Evolutionary conservation across 2,888 invertebrate genomes (phyloP).

Genomic region (Andricus curvator): DNA sequence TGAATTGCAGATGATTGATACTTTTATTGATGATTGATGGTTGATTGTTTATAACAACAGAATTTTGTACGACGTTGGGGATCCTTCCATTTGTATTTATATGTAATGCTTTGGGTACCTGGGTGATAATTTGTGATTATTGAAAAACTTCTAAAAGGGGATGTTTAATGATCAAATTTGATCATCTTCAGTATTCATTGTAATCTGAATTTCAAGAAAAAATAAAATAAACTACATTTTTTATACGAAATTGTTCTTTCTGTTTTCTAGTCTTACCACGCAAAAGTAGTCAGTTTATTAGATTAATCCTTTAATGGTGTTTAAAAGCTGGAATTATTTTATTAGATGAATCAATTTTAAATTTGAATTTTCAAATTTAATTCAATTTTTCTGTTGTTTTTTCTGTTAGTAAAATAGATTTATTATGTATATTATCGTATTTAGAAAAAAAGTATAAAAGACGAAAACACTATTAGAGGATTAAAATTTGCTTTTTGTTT

Average conservation of each 20-base stretch:
- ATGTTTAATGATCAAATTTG: slow-evolving; percentile 7
- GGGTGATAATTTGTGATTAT: slow-evolving; percentile 28
- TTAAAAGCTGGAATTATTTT: background rate
- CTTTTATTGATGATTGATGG: slow-evolving; percentile 42
- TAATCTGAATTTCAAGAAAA: slow-evolving; percentile 49
- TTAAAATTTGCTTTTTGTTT: background rate
- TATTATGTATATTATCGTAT: background rate
- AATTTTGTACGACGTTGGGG: slow-evolving; percentile 42
- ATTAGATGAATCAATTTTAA: background rate
- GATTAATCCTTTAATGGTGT: background rate
- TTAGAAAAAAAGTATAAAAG: background rate
- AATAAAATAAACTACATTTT: slow-evolving; percentile 62
- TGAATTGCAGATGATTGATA: slow-evolving; percentile 40
- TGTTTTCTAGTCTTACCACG: slow-evolving; percentile 62
- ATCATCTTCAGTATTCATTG: slow-evolving; percentile 50
- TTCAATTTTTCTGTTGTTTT: no score
- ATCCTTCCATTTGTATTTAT: slow-evolving; percentile 39
- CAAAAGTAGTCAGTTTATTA: slow-evolving; percentile 33
- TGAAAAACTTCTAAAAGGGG: background rate
- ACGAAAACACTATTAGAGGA: background rate
- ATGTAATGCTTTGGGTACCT: slow-evolving; percentile 12
- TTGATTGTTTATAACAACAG: slow-evolving; percentile 43
- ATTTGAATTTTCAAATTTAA: background rate
- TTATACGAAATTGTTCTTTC: slow-evolving; percentile 59
- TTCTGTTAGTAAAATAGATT: no score